Evolutionary conservation across 2,888 invertebrate species (phyloP).

Genomic region (Heliconius ethilla): DNA sequence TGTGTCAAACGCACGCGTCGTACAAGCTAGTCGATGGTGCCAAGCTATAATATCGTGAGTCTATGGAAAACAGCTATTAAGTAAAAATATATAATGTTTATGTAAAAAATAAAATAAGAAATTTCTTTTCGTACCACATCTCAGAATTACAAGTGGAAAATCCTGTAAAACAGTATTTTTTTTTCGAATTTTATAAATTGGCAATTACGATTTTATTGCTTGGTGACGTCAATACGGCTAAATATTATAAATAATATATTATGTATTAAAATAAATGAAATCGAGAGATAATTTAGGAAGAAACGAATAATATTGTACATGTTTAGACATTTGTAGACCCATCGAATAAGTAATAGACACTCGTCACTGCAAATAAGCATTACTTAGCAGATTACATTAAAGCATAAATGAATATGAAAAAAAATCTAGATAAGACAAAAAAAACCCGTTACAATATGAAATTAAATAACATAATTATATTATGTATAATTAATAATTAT

Average conservation of each 20-base stretch:
- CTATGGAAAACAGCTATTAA: too few relatives aligned
- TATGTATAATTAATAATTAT: background rate
- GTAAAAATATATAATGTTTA: too few relatives aligned
- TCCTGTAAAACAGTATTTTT: background rate
- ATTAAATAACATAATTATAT: background rate
- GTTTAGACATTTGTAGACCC: slow-evolving; percentile 19
- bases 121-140: too few relatives aligned
- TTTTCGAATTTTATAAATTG: background rate
- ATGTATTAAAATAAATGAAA: slow-evolving; percentile 26
- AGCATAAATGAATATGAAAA: background rate
- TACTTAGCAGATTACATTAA: slow-evolving; percentile 3
- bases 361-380: slow-evolving; percentile 1
- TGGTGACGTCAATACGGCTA: slow-evolving; percentile 3
- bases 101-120: too few relatives aligned
- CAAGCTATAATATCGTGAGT: background rate
- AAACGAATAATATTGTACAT: slow-evolving; percentile 20
- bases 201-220: background rate
- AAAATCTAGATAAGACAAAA: slow-evolving; percentile 13
- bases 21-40: slow-evolving; percentile 36
- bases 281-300: slow-evolving; percentile 7
- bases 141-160: too few relatives aligned
- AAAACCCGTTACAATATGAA: background rate
- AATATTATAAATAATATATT: background rate
- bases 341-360: slow-evolving; percentile 20
- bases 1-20: slow-evolving; percentile 78